A percentile compares a stretch with the other conserved stretches of the same genome.
Evolutionary conservation across 2,113 vertebrate species (phyloP).

Genomic region (Diphyllodes magnificus): DNA sequence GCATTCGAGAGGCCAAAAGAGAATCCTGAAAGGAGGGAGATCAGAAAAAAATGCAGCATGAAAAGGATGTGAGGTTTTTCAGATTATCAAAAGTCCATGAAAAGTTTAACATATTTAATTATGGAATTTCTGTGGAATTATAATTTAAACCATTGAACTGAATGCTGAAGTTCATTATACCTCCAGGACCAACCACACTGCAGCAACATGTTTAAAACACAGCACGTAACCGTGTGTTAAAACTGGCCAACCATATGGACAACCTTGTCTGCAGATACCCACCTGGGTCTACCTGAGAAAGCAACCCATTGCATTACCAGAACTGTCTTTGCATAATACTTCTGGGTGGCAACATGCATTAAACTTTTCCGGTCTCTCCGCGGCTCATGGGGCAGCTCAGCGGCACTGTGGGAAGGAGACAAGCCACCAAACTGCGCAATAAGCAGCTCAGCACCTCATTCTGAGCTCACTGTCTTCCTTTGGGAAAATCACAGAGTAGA

Average conservation of each 20-base stretch:
- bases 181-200: background rate
- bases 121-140: background rate
- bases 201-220: background rate
- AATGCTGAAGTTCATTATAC: background rate
- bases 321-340: background rate
- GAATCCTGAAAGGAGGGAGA: background rate
- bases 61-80: background rate
- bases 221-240: rapidly evolving
- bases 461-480: background rate
- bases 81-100: background rate
- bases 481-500: background rate
- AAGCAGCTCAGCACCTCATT: background rate
- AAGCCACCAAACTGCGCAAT: background rate
- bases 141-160: background rate
- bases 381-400: background rate
- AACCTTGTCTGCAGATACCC: background rate
- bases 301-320: background rate
- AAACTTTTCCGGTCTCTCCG: rapidly evolving
- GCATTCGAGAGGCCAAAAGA: background rate
- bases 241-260: background rate
- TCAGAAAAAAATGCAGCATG: background rate
- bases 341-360: background rate
- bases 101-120: background rate
- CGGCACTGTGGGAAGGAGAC: background rate
- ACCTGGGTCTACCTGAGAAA: background rate